Base-by-base conservation (phyloP, 2,113 vertebrate species). In the Larimichthys crocea region DNA sequence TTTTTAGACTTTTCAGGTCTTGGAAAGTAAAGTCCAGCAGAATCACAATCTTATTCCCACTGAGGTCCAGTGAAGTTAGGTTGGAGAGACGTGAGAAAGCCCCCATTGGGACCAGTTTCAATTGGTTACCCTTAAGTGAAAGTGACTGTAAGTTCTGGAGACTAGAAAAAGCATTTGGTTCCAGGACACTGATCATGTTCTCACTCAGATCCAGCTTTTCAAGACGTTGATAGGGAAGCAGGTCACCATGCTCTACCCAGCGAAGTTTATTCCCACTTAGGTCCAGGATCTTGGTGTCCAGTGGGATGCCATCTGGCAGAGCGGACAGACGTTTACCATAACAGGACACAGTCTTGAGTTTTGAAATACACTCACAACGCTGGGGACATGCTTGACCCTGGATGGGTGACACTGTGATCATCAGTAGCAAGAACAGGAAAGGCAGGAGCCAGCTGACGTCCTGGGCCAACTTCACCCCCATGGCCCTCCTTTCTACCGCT, bases 1-100 rank as follows among this genome's bases (percentile, higher is more conserved):
- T 94, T 76, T 93, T 96, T 10, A 99, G 94, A 91, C 93, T 96
- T 48, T 86, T 91, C 74, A 99, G 93, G 79, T 98, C 98, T 92
- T 97, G 97, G 90, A 99, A 99, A 61, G 96, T 96, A 89, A 97
- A 97, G 91, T 99, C 98, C 84, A 99, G 91, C 74, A 99, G 95
- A 92, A 99, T 97, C 60, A 99, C 98, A 6, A 99, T 95, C 77
- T 97, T 97, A 94, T 99, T 99, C 88, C 96, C 97, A 9, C 98
- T 99, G 55, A 99, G 95, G 92, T 99, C 98, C 93, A 99, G 84
- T 35, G 97, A 92, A 0, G 97, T 99, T 68, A 99, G 95, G 92
- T 99, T 99, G 91, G 94, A 91, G 52, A 99, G 96, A 83, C 91
- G 96, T 8, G 96, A 96, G 92, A 99, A 99, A 72, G 97, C 96